These are phyloP conservation scores for Halocaridina rubra DNA, from an alignment of 2,888 invertebrate species.

Conservation along the genomic window DNA sequence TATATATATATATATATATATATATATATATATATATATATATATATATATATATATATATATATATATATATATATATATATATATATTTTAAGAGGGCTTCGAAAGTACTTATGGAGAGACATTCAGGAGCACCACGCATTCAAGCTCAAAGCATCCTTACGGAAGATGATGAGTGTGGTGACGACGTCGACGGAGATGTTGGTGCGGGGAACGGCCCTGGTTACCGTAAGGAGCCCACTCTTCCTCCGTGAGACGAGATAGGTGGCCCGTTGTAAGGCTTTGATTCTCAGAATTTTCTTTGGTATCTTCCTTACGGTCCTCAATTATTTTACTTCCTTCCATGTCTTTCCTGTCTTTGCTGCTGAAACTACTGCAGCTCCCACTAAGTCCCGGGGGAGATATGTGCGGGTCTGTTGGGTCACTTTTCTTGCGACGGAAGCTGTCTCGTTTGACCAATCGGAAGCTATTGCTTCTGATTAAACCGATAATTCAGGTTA, in stretches of 20 bases:
- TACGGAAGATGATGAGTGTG: constrained; percentile 52
- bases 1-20: not conserved
- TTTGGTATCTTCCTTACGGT: not conserved
- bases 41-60: constrained; percentile 8
- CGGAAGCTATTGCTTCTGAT: not conserved
- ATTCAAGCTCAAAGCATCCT: constrained; percentile 19
- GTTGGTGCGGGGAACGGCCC: constrained; percentile 3
- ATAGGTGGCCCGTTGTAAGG: constrained; percentile 40
- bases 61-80: constrained; percentile 1
- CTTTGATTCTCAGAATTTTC: constrained; percentile 43
- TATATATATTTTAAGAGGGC: not conserved
- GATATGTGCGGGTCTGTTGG: not conserved
- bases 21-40: constrained; percentile 4
- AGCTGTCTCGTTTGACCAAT: not conserved
- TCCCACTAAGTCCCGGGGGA: not conserved
- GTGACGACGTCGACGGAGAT: constrained; percentile 32
- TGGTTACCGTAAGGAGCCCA: not conserved
- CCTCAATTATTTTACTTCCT: not conserved
- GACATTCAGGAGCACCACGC: constrained; percentile 22
- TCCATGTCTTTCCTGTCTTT: not conserved
- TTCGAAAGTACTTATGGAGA: not conserved
- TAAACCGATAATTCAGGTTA: not conserved
- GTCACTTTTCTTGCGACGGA: not conserved
- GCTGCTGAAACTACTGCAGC: not conserved
- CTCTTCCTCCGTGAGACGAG: constrained; percentile 23